Evolutionary conservation across 2,113 vertebrate species (phyloP).

Genomic region (Pithys albifrons): DNA sequence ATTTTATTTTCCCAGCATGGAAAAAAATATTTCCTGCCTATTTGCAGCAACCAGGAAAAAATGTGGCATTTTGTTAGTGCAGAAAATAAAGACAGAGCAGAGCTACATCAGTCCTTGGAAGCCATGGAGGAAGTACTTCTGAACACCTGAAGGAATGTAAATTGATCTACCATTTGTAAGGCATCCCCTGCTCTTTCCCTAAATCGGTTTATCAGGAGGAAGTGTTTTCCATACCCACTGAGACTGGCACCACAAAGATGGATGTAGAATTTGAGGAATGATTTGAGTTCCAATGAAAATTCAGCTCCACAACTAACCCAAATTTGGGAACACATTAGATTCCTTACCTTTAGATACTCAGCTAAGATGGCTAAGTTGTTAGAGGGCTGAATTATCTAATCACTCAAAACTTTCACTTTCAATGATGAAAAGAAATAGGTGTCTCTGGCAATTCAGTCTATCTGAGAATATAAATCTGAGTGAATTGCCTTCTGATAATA

Average conservation of each 20-base stretch:
- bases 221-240: not conserved
- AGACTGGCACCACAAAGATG: not conserved
- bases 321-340: not conserved
- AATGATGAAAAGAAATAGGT: not conserved
- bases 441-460: not conserved
- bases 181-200: not conserved
- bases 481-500: slow-evolving; percentile 1
- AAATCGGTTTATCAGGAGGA: not conserved
- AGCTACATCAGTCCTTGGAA: not conserved
- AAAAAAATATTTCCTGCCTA: not conserved
- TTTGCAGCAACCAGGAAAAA: not conserved
- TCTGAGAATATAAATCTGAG: not conserved
- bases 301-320: not conserved
- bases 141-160: not conserved
- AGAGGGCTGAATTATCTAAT: not conserved
- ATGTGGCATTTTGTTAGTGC: not conserved
- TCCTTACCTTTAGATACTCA: not conserved
- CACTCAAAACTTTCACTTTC: not conserved
- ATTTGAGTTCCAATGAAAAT: not conserved
- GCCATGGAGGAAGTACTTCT: not conserved
- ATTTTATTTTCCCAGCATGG: not conserved
- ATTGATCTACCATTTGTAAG: not conserved
- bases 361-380: not conserved
- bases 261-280: not conserved
- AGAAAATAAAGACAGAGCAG: not conserved